Base-by-base conservation (phyloP, 1,140 invertebrate species). In the Dinoponera quadriceps region DNA sequence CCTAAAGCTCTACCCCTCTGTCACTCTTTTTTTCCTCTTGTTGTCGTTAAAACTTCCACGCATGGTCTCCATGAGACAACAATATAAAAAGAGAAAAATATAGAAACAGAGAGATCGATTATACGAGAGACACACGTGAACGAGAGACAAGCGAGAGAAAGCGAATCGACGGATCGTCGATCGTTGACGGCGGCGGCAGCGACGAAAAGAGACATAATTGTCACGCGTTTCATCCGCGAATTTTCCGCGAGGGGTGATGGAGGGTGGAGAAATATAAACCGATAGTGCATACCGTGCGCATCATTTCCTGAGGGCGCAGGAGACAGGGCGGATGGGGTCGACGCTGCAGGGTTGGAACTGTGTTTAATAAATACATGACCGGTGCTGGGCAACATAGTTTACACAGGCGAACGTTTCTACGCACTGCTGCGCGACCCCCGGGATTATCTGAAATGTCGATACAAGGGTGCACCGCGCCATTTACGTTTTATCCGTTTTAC, bases 371-470 rank as follows among this genome's bases (percentile, higher is more conserved):
- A 89, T 90, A 90, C 89, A 89, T 84, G 86, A 80, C 49, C 73
- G 55, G 54, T 83, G 77, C 54, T 13, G 22, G 60, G 66, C 66
- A 75, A 85, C 71, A 82, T 83, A 91, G 88, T 88, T 86, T 88
- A 91, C 91, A 93, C 84, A 92, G 90, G 81, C 85, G 88, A 92
- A 86, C 89, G 92, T 92, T 93, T 94, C 86, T 83, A 85, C 74
- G 86, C 63, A 54, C 71, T 59, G 57, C 55, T 84, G 86, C 77
- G 65, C 72, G 68, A 65, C 57, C 63, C 51, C 75, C 49, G 55
- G 82, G 85, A 89, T 89, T 86, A 89, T 89, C 84, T 84, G 72
- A 88, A 89, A 90, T 86, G 86, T 89, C 85, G 89, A 89, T 89
- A 87, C 82, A 83, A 87, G 75, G 80, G 65, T 82, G 77, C 63